These are phyloP conservation scores for Campoplex nolae DNA, from an alignment of 2,888 invertebrate genomes.

Conservation along the genomic window DNA sequence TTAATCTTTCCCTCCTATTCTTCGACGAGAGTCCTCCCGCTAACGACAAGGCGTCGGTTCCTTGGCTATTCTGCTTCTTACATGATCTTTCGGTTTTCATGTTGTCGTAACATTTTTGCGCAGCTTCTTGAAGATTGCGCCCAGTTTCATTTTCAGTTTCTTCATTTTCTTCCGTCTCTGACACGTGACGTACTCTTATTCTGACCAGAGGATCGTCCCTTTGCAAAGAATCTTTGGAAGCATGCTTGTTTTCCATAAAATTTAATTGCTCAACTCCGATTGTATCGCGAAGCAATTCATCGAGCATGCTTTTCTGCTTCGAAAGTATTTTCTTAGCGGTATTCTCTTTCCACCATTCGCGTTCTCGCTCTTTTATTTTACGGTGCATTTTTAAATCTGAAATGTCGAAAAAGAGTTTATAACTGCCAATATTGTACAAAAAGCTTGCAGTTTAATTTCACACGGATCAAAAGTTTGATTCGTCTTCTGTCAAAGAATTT, in stretches of 20 bases:
- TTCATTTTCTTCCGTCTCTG: constrained; percentile 71
- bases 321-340: constrained; percentile 76
- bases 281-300: constrained; percentile 70
- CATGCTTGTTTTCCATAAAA: constrained; percentile 30
- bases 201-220: constrained; percentile 74
- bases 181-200: constrained; percentile 74
- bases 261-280: neutral
- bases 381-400: constrained; percentile 88
- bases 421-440: neutral
- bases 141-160: constrained; percentile 40
- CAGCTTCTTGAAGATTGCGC: constrained; percentile 6
- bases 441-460: no score
- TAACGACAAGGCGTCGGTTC: neutral
- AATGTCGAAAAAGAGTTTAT: constrained; percentile 60
- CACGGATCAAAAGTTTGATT: no score
- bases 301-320: constrained; percentile 74
- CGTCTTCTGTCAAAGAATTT: no score
- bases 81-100: constrained; percentile 8
- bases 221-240: constrained; percentile 27
- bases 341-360: constrained; percentile 81
- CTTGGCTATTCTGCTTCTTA: neutral
- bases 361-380: constrained; percentile 87
- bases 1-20: constrained; percentile 26
- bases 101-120: neutral
- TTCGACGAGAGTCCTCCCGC: neutral